Conservation (phyloP, 2,797 vertebrate species). For the Coregonus ussuriensis region DNA sequence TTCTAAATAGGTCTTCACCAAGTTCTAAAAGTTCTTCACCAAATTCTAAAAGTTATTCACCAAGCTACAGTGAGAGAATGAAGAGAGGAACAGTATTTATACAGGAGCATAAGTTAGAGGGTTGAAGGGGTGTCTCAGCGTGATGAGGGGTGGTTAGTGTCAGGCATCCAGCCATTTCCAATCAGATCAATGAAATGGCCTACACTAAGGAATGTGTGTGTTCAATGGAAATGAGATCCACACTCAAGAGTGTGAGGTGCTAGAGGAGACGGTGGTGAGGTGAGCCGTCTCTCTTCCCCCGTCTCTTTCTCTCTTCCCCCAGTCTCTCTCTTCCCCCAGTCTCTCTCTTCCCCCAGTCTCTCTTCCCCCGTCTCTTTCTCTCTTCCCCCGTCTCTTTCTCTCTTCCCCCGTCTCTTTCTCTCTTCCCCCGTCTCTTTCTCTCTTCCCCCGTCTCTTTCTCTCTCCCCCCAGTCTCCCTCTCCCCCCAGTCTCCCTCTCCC, state of each 20-base stretch:
- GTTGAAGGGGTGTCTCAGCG: not conserved
- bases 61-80: not conserved
- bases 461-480: too few species aligned
- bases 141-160: slow-evolving; percentile 9
- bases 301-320: not conserved
- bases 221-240: slow-evolving; percentile 20
- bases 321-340: too few species aligned
- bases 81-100: not conserved
- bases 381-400: too few species aligned
- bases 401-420: too few species aligned
- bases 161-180: slow-evolving; percentile 6
- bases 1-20: too few species aligned
- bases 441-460: too few species aligned
- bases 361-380: not conserved
- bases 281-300: slow-evolving; percentile 5
- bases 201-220: slow-evolving; percentile 54
- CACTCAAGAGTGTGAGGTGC: not conserved
- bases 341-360: too few species aligned
- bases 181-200: slow-evolving; percentile 50
- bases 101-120: too few species aligned
- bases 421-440: not conserved
- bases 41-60: too few species aligned
- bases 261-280: not conserved
- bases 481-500: too few species aligned
- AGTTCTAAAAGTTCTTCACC: not conserved